Percentiles rank a stretch among this genome's conserved stretches.
These are phyloP conservation scores for Eubucco bourcierii DNA, from an alignment of 2,113 vertebrate species.

Conservation along the genomic window DNA sequence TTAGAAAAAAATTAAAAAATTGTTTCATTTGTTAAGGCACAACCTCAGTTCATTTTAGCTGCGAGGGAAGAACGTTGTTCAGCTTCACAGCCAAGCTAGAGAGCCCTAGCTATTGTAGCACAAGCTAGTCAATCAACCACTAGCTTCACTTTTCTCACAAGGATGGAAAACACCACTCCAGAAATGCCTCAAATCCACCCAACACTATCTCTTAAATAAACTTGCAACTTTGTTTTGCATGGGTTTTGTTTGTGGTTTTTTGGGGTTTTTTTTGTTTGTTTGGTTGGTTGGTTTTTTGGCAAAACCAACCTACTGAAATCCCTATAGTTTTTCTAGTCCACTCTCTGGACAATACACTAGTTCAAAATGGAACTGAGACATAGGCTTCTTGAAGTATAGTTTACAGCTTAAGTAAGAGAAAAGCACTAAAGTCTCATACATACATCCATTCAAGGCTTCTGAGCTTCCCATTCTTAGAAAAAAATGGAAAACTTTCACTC, in stretches of 20 bases:
- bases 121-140: too few species aligned
- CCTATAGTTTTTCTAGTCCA: neutral
- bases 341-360: neutral
- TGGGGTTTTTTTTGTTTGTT: too few species aligned
- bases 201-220: neutral
- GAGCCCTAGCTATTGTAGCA: neutral
- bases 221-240: neutral
- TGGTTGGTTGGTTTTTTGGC: too few species aligned
- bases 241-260: too few species aligned
- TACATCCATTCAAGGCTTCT: neutral
- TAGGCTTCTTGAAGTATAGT: neutral
- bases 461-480: neutral
- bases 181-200: neutral
- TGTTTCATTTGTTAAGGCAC: neutral
- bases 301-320: neutral
- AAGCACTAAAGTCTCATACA: neutral
- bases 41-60: neutral
- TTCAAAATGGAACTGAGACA: neutral
- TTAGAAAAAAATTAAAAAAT: neutral
- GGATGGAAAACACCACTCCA: rapidly evolving
- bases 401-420: neutral
- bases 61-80: rapidly evolving
- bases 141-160: neutral
- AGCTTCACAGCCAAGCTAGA: neutral
- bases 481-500: neutral